Conservation (phyloP, 2,888 invertebrate species). For the Lasius fuliginosus region DNA sequence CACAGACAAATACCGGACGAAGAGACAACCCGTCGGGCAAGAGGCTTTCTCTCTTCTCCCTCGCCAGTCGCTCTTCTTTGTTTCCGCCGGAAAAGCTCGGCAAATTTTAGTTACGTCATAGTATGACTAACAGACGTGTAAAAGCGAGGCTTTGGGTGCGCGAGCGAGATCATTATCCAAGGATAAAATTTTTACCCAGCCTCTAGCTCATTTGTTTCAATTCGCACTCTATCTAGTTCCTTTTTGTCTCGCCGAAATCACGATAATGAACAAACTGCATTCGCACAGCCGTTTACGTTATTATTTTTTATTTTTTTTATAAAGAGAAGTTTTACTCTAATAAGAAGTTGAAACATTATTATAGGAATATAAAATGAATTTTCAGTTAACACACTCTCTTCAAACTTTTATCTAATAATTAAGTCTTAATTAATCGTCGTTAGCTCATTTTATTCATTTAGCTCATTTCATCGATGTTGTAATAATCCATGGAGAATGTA, state of each 20-base stretch:
- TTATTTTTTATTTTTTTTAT: neutral
- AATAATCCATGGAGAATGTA: neutral
- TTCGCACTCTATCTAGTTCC: neutral
- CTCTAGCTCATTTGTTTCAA: slow-evolving; percentile 14
- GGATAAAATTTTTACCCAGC: slow-evolving; percentile 22
- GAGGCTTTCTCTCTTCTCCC: neutral
- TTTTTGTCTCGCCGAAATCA: neutral
- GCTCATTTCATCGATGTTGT: neutral
- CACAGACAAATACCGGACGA: slow-evolving; percentile 35
- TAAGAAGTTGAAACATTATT: neutral
- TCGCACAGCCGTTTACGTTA: neutral
- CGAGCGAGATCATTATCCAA: slow-evolving; percentile 31
- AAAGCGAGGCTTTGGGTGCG: slow-evolving; percentile 42
- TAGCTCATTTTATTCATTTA: neutral
- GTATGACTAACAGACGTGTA: slow-evolving; percentile 32
- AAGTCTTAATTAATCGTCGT: neutral
- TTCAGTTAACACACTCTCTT: neutral
- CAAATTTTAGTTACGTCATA: slow-evolving; percentile 37
- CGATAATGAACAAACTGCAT: slow-evolving; percentile 9
- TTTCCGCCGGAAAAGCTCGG: slow-evolving; percentile 34
- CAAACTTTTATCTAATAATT: neutral
- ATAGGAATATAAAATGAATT: neutral
- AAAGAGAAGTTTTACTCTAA: neutral
- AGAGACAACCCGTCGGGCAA: slow-evolving; percentile 19
- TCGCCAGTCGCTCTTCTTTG: slow-evolving; percentile 16